Percentiles rank a stretch among this genome's conserved stretches.
phyloP scores from a whole-genome alignment of 2,888 invertebrate genomes.

The Iselma pallidipennis region DNA sequence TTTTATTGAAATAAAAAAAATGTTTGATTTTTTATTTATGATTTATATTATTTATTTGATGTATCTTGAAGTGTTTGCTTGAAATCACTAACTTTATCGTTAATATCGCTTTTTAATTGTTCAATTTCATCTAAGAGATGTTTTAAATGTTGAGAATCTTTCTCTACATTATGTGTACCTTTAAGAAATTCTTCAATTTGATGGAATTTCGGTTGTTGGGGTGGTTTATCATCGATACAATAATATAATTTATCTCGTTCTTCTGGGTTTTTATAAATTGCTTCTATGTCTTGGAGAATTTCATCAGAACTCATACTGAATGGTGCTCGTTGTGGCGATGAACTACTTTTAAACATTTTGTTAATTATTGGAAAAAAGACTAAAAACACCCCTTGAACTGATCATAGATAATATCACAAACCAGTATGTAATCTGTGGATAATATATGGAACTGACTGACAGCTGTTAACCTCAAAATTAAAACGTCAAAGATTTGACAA shows the following conservation, averaged over 20 bases:
- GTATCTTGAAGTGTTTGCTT: conserved; percentile 14
- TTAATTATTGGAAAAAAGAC: background rate
- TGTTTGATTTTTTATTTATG: background rate
- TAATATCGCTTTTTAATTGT: conserved; percentile 29
- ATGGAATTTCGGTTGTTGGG: conserved; percentile 37
- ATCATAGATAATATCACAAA: too few species aligned
- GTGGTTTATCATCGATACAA: conserved; percentile 43
- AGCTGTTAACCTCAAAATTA: too few species aligned
- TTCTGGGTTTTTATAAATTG: conserved; percentile 32
- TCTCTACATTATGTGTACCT: conserved; percentile 40
- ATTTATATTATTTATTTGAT: conserved; percentile 4
- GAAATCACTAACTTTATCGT: conserved; percentile 26
- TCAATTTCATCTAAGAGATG: conserved; percentile 30
- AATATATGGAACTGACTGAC: too few species aligned
- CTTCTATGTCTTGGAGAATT: conserved; percentile 40
- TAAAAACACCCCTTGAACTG: too few species aligned
- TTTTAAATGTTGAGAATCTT: conserved; percentile 27
- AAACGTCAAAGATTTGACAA: too few species aligned
- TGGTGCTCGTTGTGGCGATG: conserved; percentile 29
- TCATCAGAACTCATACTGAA: conserved; percentile 33
- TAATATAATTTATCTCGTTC: conserved; percentile 41
- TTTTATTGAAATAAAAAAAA: conserved; percentile 2
- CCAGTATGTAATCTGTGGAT: too few species aligned
- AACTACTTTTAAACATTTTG: conserved; percentile 38
- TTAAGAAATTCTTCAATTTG: conserved; percentile 45